Evolutionary conservation across 2,888 invertebrate species (phyloP).

Genomic region (Leptarthrus brevirostris): DNA sequence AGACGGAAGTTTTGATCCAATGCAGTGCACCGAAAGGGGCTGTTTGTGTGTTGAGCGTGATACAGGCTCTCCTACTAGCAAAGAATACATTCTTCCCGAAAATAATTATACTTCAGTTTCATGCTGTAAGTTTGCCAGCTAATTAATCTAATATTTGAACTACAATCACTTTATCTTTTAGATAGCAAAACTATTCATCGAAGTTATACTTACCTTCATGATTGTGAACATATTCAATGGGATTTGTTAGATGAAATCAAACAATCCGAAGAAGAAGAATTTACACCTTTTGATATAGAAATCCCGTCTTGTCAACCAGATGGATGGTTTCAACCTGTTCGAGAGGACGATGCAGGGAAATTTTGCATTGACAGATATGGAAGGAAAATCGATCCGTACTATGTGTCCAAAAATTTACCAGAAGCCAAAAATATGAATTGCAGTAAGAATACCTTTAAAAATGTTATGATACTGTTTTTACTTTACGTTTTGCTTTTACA

Average conservation of each 20-base stretch:
- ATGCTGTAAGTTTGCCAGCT: slow-evolving; percentile 2
- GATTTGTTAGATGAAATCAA: slow-evolving; percentile 61
- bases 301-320: slow-evolving; percentile 69
- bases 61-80: slow-evolving; percentile 68
- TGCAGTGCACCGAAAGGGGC: slow-evolving; percentile 73
- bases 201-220: slow-evolving; percentile 63
- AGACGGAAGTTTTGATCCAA: slow-evolving; percentile 75
- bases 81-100: slow-evolving; percentile 63
- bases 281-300: slow-evolving; percentile 61
- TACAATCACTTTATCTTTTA: slow-evolving; percentile 58
- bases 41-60: slow-evolving; percentile 74
- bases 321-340: slow-evolving; percentile 67
- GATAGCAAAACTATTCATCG: slow-evolving; percentile 64
- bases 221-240: slow-evolving; percentile 65
- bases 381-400: slow-evolving; percentile 69
- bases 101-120: slow-evolving; percentile 52
- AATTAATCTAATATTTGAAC: not conserved
- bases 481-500: too few species aligned
- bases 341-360: slow-evolving; percentile 67
- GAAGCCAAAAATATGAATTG: slow-evolving; percentile 71
- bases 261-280: slow-evolving; percentile 60
- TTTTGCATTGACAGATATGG: slow-evolving; percentile 73
- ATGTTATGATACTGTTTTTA: not conserved
- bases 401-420: slow-evolving; percentile 64
- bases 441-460: slow-evolving; percentile 68